Evolutionary conservation across 2,888 invertebrate genomes (phyloP).

Genomic region (Amiota minor): DNA sequence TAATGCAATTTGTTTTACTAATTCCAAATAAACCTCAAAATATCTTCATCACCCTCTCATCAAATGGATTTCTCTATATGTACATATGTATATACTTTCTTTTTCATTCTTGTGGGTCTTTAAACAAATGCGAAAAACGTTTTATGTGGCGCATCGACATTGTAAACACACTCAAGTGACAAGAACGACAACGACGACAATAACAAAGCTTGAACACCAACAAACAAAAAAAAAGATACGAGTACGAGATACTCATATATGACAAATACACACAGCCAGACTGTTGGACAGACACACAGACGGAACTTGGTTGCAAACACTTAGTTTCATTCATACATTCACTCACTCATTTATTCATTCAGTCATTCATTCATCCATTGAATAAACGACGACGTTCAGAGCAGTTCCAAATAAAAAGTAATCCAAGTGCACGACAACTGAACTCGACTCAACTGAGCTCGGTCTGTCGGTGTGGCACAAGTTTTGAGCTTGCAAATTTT

Average conservation of each 20-base stretch:
- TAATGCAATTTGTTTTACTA: slow-evolving; percentile 2
- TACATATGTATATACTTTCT: background rate
- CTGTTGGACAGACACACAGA: slow-evolving; percentile 25
- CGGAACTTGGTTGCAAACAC: background rate
- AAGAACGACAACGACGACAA: no score
- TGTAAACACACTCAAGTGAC: slow-evolving; percentile 20
- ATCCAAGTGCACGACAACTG: slow-evolving; percentile 22
- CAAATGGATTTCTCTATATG: background rate
- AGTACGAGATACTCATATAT: background rate
- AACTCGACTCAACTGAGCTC: background rate
- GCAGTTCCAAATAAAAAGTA: slow-evolving; percentile 3
- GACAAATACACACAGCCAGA: slow-evolving; percentile 26
- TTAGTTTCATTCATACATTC: background rate
- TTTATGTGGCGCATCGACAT: slow-evolving; percentile 47
- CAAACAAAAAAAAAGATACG: background rate
- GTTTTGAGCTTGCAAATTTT: slow-evolving; percentile 9
- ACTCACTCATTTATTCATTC: no score
- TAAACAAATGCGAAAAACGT: slow-evolving; percentile 36
- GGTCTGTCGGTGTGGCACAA: no score
- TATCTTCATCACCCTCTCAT: no score
- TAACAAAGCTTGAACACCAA: no score
- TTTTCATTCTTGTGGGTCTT: background rate
- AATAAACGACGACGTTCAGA: background rate
- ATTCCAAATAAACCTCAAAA: background rate
- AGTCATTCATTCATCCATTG: background rate